These are phyloP conservation scores for Achlya flavicornis DNA, from an alignment of 2,888 invertebrate genomes.

Conservation along the genomic window DNA sequence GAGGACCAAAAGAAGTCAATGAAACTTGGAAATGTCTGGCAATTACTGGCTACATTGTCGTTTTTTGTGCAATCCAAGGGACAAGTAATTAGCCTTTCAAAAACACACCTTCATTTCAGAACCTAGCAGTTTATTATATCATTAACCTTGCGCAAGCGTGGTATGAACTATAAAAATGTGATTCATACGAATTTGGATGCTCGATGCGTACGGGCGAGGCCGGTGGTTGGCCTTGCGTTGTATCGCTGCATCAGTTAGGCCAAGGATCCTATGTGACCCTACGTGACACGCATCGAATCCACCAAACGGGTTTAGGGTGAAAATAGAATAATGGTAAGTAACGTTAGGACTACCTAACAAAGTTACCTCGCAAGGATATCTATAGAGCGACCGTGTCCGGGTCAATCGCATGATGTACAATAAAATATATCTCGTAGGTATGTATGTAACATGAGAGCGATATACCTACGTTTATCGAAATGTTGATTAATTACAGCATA, in stretches of 20 bases:
- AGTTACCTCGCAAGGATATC: not conserved
- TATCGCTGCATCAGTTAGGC: slow-evolving; percentile 64
- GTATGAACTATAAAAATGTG: slow-evolving; percentile 52
- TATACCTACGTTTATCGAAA: not conserved
- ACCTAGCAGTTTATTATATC: slow-evolving; percentile 36
- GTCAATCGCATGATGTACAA: not conserved
- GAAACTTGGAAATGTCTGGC: not conserved
- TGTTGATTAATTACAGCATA: not conserved
- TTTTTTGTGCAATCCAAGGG: not conserved
- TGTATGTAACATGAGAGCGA: not conserved
- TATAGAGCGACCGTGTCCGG: not conserved
- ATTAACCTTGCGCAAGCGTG: slow-evolving; percentile 57
- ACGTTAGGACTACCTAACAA: slow-evolving; percentile 6
- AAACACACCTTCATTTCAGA: not conserved
- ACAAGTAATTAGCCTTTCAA: not conserved
- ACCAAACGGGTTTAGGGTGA: slow-evolving; percentile 18
- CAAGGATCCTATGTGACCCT: slow-evolving; percentile 61
- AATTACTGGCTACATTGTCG: not conserved
- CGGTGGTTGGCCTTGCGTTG: slow-evolving; percentile 64
- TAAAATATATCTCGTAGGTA: not conserved
- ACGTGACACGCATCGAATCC: slow-evolving; percentile 58
- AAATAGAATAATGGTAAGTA: slow-evolving; percentile 10
- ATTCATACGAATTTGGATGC: slow-evolving; percentile 72
- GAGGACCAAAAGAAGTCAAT: not conserved
- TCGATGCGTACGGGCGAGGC: slow-evolving; percentile 68